Conservation (phyloP, 23 tunicate genomes). For the Clavelina lepadiformis region DNA sequence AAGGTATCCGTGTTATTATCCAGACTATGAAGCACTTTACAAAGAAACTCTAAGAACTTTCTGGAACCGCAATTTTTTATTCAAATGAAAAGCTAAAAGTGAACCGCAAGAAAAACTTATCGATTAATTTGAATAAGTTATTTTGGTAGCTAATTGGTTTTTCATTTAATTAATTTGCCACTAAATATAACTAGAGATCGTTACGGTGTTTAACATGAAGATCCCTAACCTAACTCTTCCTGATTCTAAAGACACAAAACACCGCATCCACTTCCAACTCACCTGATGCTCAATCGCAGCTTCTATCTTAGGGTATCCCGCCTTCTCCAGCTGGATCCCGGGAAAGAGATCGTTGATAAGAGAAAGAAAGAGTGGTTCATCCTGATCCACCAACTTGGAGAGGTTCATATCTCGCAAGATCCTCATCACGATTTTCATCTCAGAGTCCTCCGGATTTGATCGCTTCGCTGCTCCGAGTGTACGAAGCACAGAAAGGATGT, state of each 20-base stretch:
- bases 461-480: constrained; percentile 96
- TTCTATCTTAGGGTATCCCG: constrained; percentile 91
- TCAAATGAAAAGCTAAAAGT: no score
- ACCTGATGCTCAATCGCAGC: constrained; percentile 93
- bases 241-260: background rate
- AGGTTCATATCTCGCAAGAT: constrained; percentile 94
- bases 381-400: constrained; percentile 94
- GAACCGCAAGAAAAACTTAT: no score
- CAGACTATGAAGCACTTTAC: no score
- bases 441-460: constrained; percentile 86
- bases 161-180: no score
- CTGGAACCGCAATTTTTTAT: no score
- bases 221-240: background rate
- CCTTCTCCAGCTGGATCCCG: constrained; percentile 80
- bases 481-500: constrained; percentile 92
- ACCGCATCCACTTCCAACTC: background rate
- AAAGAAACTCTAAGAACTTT: no score
- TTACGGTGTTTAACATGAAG: background rate
- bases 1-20: no score
- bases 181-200: no score
- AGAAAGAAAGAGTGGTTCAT: constrained; percentile 94
- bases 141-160: no score
- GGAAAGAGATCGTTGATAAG: constrained; percentile 97
- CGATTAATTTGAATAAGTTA: no score
- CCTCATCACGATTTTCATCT: constrained; percentile 98